A percentile compares a stretch with the other conserved stretches of the same genome.
Evolutionary conservation across 2,113 vertebrate species (phyloP).

Genomic region (Cyprinus carpio): DNA sequence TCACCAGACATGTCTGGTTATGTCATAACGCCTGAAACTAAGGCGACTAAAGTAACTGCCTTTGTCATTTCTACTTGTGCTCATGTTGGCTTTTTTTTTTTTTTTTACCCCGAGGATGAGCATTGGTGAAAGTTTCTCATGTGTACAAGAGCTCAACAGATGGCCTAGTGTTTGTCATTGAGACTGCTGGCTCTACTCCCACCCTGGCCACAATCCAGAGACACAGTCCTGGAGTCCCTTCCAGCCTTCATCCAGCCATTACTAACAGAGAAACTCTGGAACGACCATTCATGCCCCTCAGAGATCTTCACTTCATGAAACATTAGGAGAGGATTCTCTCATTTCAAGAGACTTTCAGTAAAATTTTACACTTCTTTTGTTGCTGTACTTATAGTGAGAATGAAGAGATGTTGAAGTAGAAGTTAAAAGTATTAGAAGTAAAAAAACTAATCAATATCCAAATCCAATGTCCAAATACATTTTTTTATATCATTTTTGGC

Average conservation of each 20-base stretch:
- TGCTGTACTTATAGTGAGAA: neutral
- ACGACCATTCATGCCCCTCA: neutral
- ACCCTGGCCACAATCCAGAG: conserved; percentile 45
- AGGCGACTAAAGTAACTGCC: conserved; percentile 6
- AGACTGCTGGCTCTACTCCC: conserved; percentile 49
- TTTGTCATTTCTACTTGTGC: conserved; percentile 26
- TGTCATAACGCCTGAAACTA: conserved; percentile 16
- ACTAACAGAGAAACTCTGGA: conserved; percentile 38
- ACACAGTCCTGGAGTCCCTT: conserved; percentile 6
- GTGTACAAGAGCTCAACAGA: conserved; percentile 43
- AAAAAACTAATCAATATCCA: too few species aligned
- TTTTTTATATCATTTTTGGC: too few species aligned
- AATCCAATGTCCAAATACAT: too few species aligned
- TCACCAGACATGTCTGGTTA: neutral
- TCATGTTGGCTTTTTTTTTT: neutral
- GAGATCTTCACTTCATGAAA: conserved; percentile 8
- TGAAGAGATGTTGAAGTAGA: neutral
- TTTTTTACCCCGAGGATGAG: neutral
- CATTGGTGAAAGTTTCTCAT: conserved; percentile 41
- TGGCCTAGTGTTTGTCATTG: conserved; percentile 54
- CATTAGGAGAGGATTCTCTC: conserved; percentile 1
- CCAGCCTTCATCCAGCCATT: conserved; percentile 13
- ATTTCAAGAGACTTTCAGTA: neutral
- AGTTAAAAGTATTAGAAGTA: too few species aligned
- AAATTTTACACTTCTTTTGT: neutral